A percentile compares a stretch with the other conserved stretches of the same genome.
phyloP scores from a whole-genome alignment of 2,797 vertebrate species.

The Gobio occitaniae region DNA sequence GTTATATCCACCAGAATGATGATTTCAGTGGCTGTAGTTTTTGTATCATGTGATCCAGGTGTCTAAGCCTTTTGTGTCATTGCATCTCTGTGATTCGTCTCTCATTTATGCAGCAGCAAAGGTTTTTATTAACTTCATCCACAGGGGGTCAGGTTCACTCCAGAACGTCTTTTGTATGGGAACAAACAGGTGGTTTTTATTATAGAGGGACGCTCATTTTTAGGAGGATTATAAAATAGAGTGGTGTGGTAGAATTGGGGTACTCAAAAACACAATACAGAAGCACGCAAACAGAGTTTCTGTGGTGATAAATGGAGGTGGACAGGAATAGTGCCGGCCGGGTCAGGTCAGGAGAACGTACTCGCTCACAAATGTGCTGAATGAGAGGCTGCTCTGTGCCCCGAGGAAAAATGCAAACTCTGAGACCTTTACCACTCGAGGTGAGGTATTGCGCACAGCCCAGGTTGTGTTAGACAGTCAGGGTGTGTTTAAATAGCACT shows the following conservation, averaged over 20 bases:
- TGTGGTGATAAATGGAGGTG: neutral
- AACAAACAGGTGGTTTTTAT: neutral
- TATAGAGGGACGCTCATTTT: neutral
- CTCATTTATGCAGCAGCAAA: neutral
- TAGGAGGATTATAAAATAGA: neutral
- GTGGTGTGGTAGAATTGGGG: neutral
- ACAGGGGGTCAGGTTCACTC: neutral
- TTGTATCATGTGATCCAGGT: neutral
- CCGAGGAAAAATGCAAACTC: constrained; percentile 29
- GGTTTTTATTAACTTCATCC: neutral
- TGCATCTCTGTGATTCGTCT: neutral
- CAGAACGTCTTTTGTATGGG: neutral
- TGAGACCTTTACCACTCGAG: constrained; percentile 9
- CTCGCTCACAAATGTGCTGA: constrained; percentile 39
- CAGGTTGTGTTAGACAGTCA: neutral
- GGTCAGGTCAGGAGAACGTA: constrained; percentile 42
- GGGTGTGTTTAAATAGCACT: neutral
- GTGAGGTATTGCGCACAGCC: neutral
- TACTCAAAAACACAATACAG: neutral
- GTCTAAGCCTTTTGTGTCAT: neutral
- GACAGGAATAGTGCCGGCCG: constrained; percentile 44
- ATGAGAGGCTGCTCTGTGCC: constrained; percentile 32
- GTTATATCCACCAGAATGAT: neutral
- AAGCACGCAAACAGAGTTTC: neutral
- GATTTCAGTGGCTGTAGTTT: neutral